Base-by-base conservation (phyloP, 2,113 vertebrate genomes). In the Tragelaphus scriptus region DNA sequence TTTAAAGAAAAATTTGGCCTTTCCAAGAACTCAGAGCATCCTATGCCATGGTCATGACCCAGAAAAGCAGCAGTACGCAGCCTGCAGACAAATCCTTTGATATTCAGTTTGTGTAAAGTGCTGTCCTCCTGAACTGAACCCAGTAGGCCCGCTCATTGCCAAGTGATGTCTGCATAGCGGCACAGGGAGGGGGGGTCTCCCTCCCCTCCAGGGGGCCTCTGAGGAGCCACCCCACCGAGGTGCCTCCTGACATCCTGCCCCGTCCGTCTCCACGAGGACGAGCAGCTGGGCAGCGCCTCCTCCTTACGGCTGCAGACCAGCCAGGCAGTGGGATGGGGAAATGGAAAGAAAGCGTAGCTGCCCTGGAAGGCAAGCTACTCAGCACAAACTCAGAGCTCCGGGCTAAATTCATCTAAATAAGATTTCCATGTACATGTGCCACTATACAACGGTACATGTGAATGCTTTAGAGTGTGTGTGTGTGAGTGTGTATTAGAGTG, bases 101-200 rank as follows among this genome's bases (percentile, higher is more conserved):
- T 89, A 65, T 91, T 95, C 93, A 85, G 95, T 95, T 96, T 86
- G 58, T 56, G 85, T 91, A 40, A 84, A 30, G 23, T 5, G n/a
- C 90, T 2, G 0, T 96, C 96, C 97, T 97, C 97, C 85, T 84
- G 36, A 61, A 85, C 92, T 89, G 89, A 96, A 95, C 79, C 96
- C 91, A 90, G 30, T 7, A 87, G 47, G 68, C 95, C 95, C 94
- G 47, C 94, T 92, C 61, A 95, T 81, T 98, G 98, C 96, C 97
- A 94, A 95, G 17, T 49, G 91, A 87, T 53, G 79, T 90, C 92
- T 97, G 59, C 77, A 96, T 88, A 95, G 95, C 95, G 85, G 71
- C 84, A 85, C 23, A 59, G 79, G 86, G 82, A 95, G 91, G 89
- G 28, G 49, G 89, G 95, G 65, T 87, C 15, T 65, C 85, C 75